phyloP scores from a whole-genome alignment of 2,888 invertebrate genomes.

The Serripes groenlandicus region DNA sequence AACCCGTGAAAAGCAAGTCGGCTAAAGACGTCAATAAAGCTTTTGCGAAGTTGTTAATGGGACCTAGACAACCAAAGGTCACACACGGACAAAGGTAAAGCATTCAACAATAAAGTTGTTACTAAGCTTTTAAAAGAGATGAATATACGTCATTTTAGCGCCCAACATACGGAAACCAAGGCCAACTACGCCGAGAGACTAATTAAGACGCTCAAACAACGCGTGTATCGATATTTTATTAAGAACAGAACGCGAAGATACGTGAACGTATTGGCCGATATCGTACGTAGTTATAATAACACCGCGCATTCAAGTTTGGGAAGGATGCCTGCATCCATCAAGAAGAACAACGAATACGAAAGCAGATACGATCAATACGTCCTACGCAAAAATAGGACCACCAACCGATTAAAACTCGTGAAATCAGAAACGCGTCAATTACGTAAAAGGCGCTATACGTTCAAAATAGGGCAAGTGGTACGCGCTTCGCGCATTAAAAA shows the following conservation, averaged over 20 bases:
- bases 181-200: constrained; percentile 44
- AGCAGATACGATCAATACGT: constrained; percentile 32
- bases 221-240: constrained; percentile 33
- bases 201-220: constrained; percentile 36
- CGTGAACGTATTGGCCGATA: constrained; percentile 24
- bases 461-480: constrained; percentile 49
- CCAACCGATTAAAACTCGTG: not conserved
- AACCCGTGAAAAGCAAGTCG: not conserved
- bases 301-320: constrained; percentile 41
- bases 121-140: constrained; percentile 12
- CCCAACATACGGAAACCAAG: constrained; percentile 37
- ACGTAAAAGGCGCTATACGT: constrained; percentile 18
- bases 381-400: not conserved
- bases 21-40: not conserved
- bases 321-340: constrained; percentile 26
- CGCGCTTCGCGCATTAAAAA: constrained; percentile 31
- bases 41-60: not conserved
- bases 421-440: not conserved
- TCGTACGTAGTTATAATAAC: constrained; percentile 43
- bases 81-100: constrained; percentile 33
- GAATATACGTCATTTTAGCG: constrained; percentile 28
- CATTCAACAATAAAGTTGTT: constrained; percentile 36
- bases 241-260: constrained; percentile 26
- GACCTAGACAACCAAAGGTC: constrained; percentile 36
- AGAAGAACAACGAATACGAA: constrained; percentile 26